These are phyloP conservation scores for Alethe diademata DNA, from an alignment of 2,113 vertebrate genomes.

Conservation along the genomic window DNA sequence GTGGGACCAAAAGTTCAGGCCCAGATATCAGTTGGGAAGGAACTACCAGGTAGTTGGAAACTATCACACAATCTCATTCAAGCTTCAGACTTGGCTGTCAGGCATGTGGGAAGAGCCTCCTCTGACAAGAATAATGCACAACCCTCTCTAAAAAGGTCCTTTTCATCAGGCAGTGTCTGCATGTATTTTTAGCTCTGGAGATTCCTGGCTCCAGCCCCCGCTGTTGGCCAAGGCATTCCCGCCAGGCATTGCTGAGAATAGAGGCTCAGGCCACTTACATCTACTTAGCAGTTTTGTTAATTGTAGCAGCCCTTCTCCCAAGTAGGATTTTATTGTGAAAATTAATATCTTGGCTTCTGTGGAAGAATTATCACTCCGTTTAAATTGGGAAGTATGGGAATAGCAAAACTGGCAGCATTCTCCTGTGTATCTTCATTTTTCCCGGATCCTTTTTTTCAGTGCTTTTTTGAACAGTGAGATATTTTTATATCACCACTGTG, in stretches of 20 bases:
- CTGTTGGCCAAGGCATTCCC: conserved; percentile 1
- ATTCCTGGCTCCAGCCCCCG: background rate
- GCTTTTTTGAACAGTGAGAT: background rate
- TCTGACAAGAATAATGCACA: conserved; percentile 1
- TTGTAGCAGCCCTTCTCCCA: background rate
- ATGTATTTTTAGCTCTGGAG: background rate
- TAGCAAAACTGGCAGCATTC: conserved; percentile 21
- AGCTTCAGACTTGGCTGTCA: conserved; percentile 20
- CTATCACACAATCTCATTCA: background rate
- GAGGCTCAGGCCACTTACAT: conserved; percentile 6
- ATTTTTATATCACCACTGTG: background rate
- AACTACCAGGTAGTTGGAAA: background rate
- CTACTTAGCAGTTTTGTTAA: background rate
- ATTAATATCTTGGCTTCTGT: conserved; percentile 9
- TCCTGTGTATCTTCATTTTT: conserved; percentile 13
- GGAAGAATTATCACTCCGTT: conserved; percentile 16
- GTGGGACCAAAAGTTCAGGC: background rate
- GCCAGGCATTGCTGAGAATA: background rate
- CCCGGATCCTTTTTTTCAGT: background rate
- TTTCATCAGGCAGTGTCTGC: background rate
- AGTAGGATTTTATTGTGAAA: conserved; percentile 25
- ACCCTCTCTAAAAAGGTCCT: conserved; percentile 20
- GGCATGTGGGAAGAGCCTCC: conserved; percentile 27
- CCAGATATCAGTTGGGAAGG: background rate
- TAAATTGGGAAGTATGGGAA: conserved; percentile 13